Base-by-base conservation (phyloP, 2,113 vertebrate genomes). In the Tiliqua scincoides region DNA sequence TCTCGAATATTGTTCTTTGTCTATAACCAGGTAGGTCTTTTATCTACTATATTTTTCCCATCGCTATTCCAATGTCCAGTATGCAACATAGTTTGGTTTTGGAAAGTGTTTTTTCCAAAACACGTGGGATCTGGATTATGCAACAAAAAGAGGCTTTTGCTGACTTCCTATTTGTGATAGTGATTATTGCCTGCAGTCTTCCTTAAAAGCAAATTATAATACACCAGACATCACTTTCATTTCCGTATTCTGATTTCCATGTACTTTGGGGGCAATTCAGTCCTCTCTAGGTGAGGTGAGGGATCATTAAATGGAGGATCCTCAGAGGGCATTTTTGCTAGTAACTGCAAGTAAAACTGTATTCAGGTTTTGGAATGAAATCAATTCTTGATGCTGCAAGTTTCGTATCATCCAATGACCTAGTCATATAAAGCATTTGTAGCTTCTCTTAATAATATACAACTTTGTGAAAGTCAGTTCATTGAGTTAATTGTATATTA, bases 21-120 rank as follows among this genome's bases (percentile, higher is more conserved):
- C 87, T 91, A 93, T 86, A 91, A 63, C 93, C 94, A 95, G 94
- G 95, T 96, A 95, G 94, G 89, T 84, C 91, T 95, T n/a, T 97
- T 96, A 96, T 95, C 93, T 93, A 90, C 85, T 91, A 84, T 92
- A 87, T 91, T 95, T 96, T 93, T 84, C 93, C 90, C 91, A 73
- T 91, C 95, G 94, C 92, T 93, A 94, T 87, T 93, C 61, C 21
- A 68, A 85, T 90, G 83, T 85, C 77, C 57, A 87, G 32, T 90
- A 62, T 87, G 30, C 77, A 91, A 78, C 71, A 88, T 92, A 91
- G 84, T 84, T 61, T 93, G 40, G 40, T 92, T 87, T 78, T 88
- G 37, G n/a, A 54, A 89, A 91, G 43, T 91, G 62, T 85, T 30
- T 87, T n/a, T 96, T 95, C 92, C 82, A 89, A 91, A 88, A 91